Conservation (phyloP, 2,113 vertebrate species). For the Uria aalge region DNA sequence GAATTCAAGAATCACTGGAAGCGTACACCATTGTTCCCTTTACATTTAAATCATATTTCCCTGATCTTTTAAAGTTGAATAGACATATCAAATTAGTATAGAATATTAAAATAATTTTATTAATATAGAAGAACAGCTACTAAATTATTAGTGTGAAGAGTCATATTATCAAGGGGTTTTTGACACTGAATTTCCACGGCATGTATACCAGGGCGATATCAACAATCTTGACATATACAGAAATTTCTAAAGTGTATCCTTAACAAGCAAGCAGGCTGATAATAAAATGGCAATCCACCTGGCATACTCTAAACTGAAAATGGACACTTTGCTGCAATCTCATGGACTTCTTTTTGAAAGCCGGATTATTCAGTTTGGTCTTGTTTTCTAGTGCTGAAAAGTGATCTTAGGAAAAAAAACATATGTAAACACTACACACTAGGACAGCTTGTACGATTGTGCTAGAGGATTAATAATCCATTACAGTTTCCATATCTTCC, state of each 20-base stretch:
- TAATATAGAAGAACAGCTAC: background rate
- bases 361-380: background rate
- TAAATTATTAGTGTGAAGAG: background rate
- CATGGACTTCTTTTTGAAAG: background rate
- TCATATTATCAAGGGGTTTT: background rate
- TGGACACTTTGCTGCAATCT: background rate
- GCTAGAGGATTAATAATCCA: background rate
- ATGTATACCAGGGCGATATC: background rate
- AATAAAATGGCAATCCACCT: background rate
- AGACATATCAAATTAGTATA: background rate
- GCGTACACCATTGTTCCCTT: background rate
- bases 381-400: background rate
- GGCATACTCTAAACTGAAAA: background rate
- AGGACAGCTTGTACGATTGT: background rate
- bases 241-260: background rate
- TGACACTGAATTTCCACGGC: background rate
- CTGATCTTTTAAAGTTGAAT: background rate
- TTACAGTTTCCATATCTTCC: background rate
- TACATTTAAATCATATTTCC: background rate
- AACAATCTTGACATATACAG: background rate
- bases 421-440: background rate
- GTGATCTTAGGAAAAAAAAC: background rate
- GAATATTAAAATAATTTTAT: background rate
- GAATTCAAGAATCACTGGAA: background rate
- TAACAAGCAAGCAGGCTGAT: background rate